phyloP scores from a whole-genome alignment of 2,888 invertebrate species.

The Apodemia mormo region DNA sequence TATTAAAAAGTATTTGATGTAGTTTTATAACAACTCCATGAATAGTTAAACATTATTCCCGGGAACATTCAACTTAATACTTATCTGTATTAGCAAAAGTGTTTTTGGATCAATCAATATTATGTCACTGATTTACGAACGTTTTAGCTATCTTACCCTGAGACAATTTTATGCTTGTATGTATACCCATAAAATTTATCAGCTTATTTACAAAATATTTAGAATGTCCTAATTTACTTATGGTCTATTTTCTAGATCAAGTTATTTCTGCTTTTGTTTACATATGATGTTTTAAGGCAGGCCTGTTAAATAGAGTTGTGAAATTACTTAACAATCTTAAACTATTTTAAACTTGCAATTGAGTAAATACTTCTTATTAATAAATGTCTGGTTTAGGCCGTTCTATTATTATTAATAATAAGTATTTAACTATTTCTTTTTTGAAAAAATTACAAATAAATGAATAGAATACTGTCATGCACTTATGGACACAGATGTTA shows the following conservation, averaged over 20 bases:
- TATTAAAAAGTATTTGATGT: neutral
- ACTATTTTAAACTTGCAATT: neutral
- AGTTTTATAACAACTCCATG: neutral
- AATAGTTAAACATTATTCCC: neutral
- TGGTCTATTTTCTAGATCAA: neutral
- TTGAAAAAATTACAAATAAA: neutral
- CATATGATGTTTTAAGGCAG: neutral
- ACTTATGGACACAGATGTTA: slow-evolving; percentile 10
- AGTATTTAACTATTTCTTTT: neutral
- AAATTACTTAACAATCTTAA: neutral
- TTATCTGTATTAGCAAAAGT: too few relatives aligned
- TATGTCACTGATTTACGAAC: too few relatives aligned
- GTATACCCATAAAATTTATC: neutral
- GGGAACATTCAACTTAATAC: too few relatives aligned
- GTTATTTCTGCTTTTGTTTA: neutral
- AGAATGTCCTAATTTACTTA: neutral
- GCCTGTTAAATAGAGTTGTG: neutral
- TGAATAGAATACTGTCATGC: neutral
- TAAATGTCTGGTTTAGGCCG: neutral
- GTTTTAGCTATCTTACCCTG: too few relatives aligned
- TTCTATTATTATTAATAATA: slow-evolving; percentile 5
- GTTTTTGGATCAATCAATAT: too few relatives aligned
- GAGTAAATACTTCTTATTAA: neutral
- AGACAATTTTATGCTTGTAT: neutral
- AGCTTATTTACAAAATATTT: slow-evolving; percentile 3